Evolutionary conservation across 2,888 invertebrate genomes (phyloP), one percentile per base, ranked within the genome.

Genomic region (Nipponacmea schrenckii): DNA sequence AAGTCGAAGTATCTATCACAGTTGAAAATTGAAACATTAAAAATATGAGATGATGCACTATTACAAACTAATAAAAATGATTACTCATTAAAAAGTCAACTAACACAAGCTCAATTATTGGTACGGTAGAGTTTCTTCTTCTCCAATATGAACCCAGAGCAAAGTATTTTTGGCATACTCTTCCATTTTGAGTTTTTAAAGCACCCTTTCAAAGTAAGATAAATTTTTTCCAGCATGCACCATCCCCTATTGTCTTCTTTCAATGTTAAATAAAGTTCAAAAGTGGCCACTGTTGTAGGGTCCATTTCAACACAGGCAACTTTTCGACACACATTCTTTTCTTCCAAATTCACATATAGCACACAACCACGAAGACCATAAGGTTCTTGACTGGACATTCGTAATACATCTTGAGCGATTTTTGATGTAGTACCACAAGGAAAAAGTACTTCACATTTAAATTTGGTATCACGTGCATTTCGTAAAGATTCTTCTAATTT

Each of bases 61-160:
- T 39, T 39, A 39, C 39, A 39, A 39, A 39, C 39, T 39, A 39
- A 39, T 39, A 39, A 39, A 39, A 39, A 39, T 10, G 39, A 39
- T 39, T 39, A 39, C 4, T 5, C 10, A 39, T 39, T 39, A 39
- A 39, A 39, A 39, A 39, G 39, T 39, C 39, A 39, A 39, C 39
- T 10, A 39, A 39, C 39, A 39, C 39, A 10, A 39, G 39, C 10
- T 39, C 39, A 39, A 39, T 64, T 56, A 56, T 76, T 77, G 17
- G 72, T 71, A 12, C 95, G 92, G 91, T 96, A 96, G 84, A 96
- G 91, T 91, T 96, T 96, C 90, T 95, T 95, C 92, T 96, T 96
- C 89, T 94, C 94, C 90, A 96, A 91, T 87, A 93, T 93, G 91
- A 95, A 96, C 88, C 94, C 94, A 91, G 95, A 94, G 89, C 96